A percentile compares a stretch with the other conserved stretches of the same genome.
phyloP scores from a whole-genome alignment of 2,797 vertebrate species.

The Cuniculus paca region DNA sequence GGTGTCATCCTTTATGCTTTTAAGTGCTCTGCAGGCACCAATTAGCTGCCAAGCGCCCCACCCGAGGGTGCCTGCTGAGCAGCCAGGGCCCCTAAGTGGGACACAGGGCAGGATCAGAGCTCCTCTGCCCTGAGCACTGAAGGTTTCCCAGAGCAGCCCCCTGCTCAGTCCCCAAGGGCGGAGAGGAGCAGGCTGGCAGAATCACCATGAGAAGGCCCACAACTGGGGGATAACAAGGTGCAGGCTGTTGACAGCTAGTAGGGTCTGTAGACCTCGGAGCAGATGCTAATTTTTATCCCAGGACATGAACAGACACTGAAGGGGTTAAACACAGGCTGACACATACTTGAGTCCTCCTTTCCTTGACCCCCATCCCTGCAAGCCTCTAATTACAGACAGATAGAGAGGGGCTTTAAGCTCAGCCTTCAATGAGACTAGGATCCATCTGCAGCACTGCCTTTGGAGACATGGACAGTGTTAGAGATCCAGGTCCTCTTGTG shows the following conservation, averaged over 20 bases:
- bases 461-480: too few relatives aligned
- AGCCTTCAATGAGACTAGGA: background rate
- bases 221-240: rapidly evolving
- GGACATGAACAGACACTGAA: background rate
- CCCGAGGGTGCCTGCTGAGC: background rate
- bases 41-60: constrained; percentile 59
- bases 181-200: background rate
- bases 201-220: background rate
- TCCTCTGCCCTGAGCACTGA: background rate
- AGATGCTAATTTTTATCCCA: background rate
- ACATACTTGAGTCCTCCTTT: background rate
- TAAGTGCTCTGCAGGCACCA: constrained; percentile 73
- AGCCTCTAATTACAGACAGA: background rate
- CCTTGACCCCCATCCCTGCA: background rate
- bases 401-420: background rate
- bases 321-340: background rate
- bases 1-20: constrained; percentile 71
- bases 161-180: background rate
- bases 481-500: background rate
- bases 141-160: background rate
- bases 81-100: background rate
- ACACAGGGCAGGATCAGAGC: background rate
- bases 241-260: background rate
- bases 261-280: background rate
- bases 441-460: background rate